Evolutionary conservation across 2,888 invertebrate species (phyloP), one percentile per base, ranked within the genome.

Genomic region (Agriotes lineatus): DNA sequence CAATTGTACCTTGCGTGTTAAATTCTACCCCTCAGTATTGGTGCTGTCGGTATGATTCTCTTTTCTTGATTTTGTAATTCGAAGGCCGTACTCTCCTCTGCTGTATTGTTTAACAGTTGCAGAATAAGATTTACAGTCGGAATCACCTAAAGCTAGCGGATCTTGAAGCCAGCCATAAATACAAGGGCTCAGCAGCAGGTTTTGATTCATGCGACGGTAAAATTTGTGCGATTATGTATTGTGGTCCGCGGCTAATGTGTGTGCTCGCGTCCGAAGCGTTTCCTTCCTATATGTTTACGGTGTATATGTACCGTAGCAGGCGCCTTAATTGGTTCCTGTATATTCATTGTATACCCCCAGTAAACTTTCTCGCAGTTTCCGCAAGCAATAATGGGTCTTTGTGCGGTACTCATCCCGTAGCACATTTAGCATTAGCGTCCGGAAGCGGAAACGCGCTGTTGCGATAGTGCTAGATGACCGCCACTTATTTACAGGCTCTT

Each of bases 241-340:
- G 30, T 19, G 62, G 54, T 65, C 33, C 33, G 18, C 12, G 45
- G 42, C 14, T 16, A 63, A 69, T 52, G 57, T 57, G 33, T 73
- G 73, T 72, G 66, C 68, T 54, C 52, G 69, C 69, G 74, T 72
- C 70, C 72, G 74, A 72, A 72, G 70, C 71, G 60, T 67, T 71
- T 75, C 76, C 75, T 75, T 76, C 75, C 76, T 67, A 73, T 76
- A 59, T 52, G 52, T 66, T 66, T 22, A 59, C 33, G 39, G 72
- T 72, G 69, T 71, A 66, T 71, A 70, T 67, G 71, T 69, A 66
- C 63, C 58, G 70, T 70, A 64, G 58, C 72, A 64, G 61, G 69
- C 70, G 73, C 75, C 75, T 76, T 78, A 78, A 78, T 78, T 78
- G 78, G 76, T 77, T 78, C 77, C 77, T 77, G 77, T 75, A 71